A percentile compares a stretch with the other conserved stretches of the same genome.
These are phyloP conservation scores for Hydropsyche betteni DNA, from an alignment of 2,888 invertebrate genomes.

Conservation along the genomic window DNA sequence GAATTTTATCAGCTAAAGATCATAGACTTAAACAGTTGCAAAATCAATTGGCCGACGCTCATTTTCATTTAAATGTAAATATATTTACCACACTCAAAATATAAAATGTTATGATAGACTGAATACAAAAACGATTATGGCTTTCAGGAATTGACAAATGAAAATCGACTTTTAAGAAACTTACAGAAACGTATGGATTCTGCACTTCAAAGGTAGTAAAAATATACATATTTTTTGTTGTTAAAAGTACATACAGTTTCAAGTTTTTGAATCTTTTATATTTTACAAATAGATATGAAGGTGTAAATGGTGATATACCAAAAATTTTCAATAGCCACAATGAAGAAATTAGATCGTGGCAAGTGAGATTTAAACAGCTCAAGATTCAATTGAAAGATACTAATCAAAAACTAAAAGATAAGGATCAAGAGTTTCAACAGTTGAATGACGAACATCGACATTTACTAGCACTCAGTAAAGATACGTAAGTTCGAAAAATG, in stretches of 20 bases:
- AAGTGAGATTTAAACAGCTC: conserved; percentile 73
- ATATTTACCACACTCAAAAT: conserved; percentile 33
- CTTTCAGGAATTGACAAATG: conserved; percentile 72
- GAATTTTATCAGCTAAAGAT: conserved; percentile 80
- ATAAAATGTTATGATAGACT: conserved; percentile 7
- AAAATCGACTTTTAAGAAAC: conserved; percentile 78
- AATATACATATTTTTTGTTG: conserved; percentile 8
- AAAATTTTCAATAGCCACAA: conserved; percentile 78
- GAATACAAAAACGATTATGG: conserved; percentile 25
- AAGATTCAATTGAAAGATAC: conserved; percentile 71
- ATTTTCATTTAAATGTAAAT: conserved; percentile 69
- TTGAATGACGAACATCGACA: conserved; percentile 77
- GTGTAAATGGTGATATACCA: conserved; percentile 80
- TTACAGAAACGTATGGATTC: conserved; percentile 83
- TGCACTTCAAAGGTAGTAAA: conserved; percentile 72
- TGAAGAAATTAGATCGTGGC: conserved; percentile 79
- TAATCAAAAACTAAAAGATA: conserved; percentile 72
- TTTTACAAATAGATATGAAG: conserved; percentile 69
- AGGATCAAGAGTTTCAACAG: conserved; percentile 73
- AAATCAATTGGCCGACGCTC: conserved; percentile 82
- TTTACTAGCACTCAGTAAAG: conserved; percentile 74
- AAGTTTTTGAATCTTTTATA: not conserved
- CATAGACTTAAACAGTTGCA: conserved; percentile 79
- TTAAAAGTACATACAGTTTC: not conserved
- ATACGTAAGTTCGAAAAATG: conserved; percentile 63